Conservation (phyloP, 2,797 vertebrate genomes). For the Lateolabrax maculatus region DNA sequence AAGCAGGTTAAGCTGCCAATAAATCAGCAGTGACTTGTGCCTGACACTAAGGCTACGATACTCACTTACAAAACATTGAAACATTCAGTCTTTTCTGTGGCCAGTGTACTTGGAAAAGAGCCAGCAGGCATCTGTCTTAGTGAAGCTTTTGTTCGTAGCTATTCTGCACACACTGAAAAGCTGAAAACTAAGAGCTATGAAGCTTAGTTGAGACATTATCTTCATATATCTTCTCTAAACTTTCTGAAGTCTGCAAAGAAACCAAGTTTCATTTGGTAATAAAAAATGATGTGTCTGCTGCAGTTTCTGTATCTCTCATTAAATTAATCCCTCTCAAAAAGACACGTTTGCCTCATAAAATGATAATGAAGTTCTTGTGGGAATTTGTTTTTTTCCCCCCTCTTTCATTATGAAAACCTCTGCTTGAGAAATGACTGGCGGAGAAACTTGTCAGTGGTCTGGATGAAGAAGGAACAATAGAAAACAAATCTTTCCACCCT, state of each 20-base stretch:
- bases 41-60: not conserved
- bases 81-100: not conserved
- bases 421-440: slow-evolving; percentile 33
- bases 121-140: not conserved
- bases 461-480: slow-evolving; percentile 33
- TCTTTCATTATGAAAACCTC: slow-evolving; percentile 37
- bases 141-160: slow-evolving; percentile 4
- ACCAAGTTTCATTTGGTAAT: slow-evolving; percentile 40
- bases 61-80: not conserved
- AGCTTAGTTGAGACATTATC: slow-evolving; percentile 15
- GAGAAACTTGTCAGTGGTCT: slow-evolving; percentile 32
- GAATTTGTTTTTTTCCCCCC: slow-evolving; percentile 16
- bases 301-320: slow-evolving; percentile 47
- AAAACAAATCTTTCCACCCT: slow-evolving; percentile 40
- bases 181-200: slow-evolving; percentile 13
- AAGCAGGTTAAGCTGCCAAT: slow-evolving; percentile 18
- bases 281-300: slow-evolving; percentile 28
- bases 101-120: not conserved
- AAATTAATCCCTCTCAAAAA: slow-evolving; percentile 51
- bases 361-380: slow-evolving; percentile 48
- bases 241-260: slow-evolving; percentile 42
- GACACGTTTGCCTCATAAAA: slow-evolving; percentile 51
- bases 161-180: not conserved
- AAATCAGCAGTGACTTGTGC: slow-evolving; percentile 30
- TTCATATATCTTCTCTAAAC: slow-evolving; percentile 30